Percentiles rank a stretch among this genome's conserved stretches.
phyloP scores from a whole-genome alignment of 1,140 invertebrate species.

The Mycetomoellerius zeteki region DNA sequence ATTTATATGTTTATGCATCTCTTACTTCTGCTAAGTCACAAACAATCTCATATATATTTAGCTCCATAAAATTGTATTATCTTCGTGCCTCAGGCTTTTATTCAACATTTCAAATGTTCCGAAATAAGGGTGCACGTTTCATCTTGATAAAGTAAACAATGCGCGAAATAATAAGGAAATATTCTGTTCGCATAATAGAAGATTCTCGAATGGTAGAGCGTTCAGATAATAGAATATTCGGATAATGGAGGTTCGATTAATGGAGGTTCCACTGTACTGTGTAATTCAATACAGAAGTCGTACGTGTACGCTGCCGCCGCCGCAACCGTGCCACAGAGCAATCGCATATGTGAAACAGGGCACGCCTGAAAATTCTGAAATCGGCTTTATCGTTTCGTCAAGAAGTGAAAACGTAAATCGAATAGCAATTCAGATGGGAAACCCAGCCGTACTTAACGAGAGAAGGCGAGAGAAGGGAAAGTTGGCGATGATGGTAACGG shows the following conservation, averaged over 20 bases:
- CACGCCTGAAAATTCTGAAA: constrained; percentile 19
- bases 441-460: constrained; percentile 14
- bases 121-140: not conserved
- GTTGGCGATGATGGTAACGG: constrained; percentile 37
- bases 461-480: not conserved
- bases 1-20: not conserved
- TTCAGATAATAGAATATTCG: constrained; percentile 53
- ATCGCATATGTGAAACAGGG: not conserved
- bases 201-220: not conserved
- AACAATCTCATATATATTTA: not conserved
- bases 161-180: constrained; percentile 34
- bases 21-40: not conserved
- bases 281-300: constrained; percentile 50
- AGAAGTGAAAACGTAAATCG: constrained; percentile 1
- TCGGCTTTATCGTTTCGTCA: constrained; percentile 6
- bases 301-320: not conserved
- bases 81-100: constrained; percentile 9
- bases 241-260: constrained; percentile 45
- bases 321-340: not conserved
- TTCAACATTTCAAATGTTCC: not conserved
- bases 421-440: constrained; percentile 6
- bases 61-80: constrained; percentile 34
- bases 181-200: constrained; percentile 15
- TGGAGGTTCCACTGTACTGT: constrained; percentile 22
- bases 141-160: constrained; percentile 14